phyloP scores from a whole-genome alignment of 2,113 vertebrate species.

The Xiphophorus couchianus region DNA sequence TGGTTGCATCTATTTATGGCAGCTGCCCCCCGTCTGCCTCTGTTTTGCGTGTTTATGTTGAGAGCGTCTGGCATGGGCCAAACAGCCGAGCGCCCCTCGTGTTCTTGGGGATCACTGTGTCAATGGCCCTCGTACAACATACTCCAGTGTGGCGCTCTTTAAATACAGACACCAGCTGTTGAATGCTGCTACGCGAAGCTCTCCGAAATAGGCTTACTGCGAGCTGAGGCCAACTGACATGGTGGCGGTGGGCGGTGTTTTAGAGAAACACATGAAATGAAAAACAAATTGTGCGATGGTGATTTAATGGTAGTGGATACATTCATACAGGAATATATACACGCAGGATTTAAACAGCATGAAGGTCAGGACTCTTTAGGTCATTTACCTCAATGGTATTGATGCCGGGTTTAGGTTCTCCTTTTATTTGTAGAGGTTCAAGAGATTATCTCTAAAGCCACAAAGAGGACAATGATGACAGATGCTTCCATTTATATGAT shows the following conservation, averaged over 20 bases:
- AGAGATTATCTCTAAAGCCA: slow-evolving; percentile 1
- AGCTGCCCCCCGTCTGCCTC: slow-evolving; percentile 37
- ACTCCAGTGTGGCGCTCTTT: slow-evolving; percentile 67
- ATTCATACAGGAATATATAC: not conserved
- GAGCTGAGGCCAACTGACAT: slow-evolving; percentile 30
- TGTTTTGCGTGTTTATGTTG: slow-evolving; percentile 74
- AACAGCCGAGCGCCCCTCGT: slow-evolving; percentile 63
- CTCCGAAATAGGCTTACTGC: slow-evolving; percentile 58
- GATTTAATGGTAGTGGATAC: slow-evolving; percentile 24
- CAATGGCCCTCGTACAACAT: slow-evolving; percentile 66
- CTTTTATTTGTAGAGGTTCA: slow-evolving; percentile 7
- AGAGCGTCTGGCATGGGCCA: slow-evolving; percentile 56
- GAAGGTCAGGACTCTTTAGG: slow-evolving; percentile 6
- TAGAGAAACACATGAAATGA: slow-evolving; percentile 46
- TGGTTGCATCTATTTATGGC: slow-evolving; percentile 65
- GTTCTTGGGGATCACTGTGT: slow-evolving; percentile 75
- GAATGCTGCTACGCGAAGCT: slow-evolving; percentile 47
- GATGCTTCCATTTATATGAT: not conserved
- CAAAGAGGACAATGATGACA: not conserved
- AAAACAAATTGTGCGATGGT: slow-evolving; percentile 17
- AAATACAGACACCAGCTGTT: slow-evolving; percentile 77
- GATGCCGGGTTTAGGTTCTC: not conserved
- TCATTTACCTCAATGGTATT: slow-evolving; percentile 1
- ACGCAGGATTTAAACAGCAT: not conserved
- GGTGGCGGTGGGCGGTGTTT: slow-evolving; percentile 9